Evolutionary conservation across 2,888 invertebrate species (phyloP).

Genomic region (Athalia cordata): DNA sequence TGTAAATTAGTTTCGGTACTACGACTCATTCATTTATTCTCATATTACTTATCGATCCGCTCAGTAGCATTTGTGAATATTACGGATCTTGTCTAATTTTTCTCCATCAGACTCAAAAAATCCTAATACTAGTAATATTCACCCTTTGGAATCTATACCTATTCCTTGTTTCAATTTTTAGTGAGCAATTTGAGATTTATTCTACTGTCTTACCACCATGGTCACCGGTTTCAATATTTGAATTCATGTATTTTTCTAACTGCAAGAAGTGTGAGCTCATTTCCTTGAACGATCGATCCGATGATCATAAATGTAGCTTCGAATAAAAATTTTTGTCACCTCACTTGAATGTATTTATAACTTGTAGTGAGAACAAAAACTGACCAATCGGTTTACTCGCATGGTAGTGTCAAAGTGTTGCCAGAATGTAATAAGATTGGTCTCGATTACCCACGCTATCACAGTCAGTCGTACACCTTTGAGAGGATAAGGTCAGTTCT

Average conservation of each 20-base stretch:
- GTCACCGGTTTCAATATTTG: slow-evolving; percentile 2
- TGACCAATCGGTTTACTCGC: slow-evolving; percentile 41
- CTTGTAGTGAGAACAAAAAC: slow-evolving; percentile 12
- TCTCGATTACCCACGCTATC: slow-evolving; percentile 43
- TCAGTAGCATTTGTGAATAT: background rate
- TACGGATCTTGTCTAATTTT: background rate
- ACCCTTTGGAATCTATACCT: no score
- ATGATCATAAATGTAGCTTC: background rate
- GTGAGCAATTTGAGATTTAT: no score
- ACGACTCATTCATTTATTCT: background rate
- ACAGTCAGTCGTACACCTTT: slow-evolving; percentile 44
- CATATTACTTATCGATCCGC: background rate
- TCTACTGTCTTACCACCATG: background rate
- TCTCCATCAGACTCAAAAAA: no score
- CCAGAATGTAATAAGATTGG: slow-evolving; percentile 44
- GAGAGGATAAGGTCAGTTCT: slow-evolving; percentile 42
- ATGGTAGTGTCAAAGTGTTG: slow-evolving; percentile 35
- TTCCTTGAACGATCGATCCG: slow-evolving; percentile 27
- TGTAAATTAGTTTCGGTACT: background rate
- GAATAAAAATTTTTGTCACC: slow-evolving; percentile 28
- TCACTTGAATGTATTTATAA: slow-evolving; percentile 4
- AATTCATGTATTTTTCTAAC: background rate
- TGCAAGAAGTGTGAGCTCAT: background rate
- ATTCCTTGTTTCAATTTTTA: no score
- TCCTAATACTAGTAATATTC: no score